Base-by-base conservation (phyloP, 2,113 vertebrate genomes). In the Cricetomys ansorgei region DNA sequence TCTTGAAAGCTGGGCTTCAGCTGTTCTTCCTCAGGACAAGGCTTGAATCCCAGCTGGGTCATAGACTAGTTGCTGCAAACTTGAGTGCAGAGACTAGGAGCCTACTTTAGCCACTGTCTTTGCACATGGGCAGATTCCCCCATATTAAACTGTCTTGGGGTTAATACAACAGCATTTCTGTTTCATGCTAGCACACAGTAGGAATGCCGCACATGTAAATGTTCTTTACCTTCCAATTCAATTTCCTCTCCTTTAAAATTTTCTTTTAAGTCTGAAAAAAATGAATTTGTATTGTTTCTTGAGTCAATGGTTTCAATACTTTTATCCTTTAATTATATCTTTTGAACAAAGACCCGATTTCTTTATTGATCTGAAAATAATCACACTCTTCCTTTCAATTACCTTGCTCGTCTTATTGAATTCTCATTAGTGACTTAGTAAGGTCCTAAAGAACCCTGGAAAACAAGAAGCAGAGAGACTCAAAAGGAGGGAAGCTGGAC, bases 351-450 rank as follows among this genome's bases (percentile, higher is more conserved):
- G 45, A 89, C 34, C 11, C 34, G 62, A 89, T 85, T 94, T 23
- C 21, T 88, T 92, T 88, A 94, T 91, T 93, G 59, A 70, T 69
- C 40, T 87, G 12, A 94, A 96, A 95, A 95, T 87, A 92, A 83
- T n/a, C 43, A 29, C 7, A 77, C 2, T 73, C 70, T 91, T 96
- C 8, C 40, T 62, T 90, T 70, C 94, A 86, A 90, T 89, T 76
- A 34, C 13, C 17, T 92, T 80, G 57, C 1, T 77, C 6, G 50
- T 50, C 70, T 97, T 10, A 59, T 55, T 87, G 88, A 70, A 76
- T 88, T 88, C 75, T 95, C 87, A 83, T 57, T 77, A 67, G 59
- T 67, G 85, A 86, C 81, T 31, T 3, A 65, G 15, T n/a, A 72
- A 59, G 5, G n/a, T 79, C 84, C 62, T 7, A 79, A 91, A 62